Conservation (phyloP, 2,113 vertebrate genomes). For the Gymnorhina tibicen region DNA sequence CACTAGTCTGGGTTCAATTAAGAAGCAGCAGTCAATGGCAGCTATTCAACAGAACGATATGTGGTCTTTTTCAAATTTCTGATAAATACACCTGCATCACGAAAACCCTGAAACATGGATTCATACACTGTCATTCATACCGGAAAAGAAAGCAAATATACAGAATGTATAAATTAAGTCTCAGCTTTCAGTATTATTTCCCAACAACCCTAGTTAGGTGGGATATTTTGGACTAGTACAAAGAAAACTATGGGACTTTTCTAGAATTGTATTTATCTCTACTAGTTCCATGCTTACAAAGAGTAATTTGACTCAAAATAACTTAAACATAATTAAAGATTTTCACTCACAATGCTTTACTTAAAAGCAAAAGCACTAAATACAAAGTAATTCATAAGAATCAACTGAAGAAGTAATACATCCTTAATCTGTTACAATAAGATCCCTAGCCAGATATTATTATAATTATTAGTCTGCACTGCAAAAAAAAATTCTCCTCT, state of each 20-base stretch:
- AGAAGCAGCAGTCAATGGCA: not conserved
- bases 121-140: not conserved
- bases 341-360: not conserved
- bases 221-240: not conserved
- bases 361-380: not conserved
- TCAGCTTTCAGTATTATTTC: not conserved
- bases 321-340: not conserved
- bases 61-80: not conserved
- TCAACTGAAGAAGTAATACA: not conserved
- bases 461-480: not conserved
- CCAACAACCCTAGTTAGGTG: not conserved
- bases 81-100: not conserved
- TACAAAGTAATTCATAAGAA: not conserved
- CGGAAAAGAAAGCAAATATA: not conserved
- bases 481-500: not conserved
- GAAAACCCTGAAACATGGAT: not conserved
- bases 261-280: not conserved
- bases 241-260: not conserved
- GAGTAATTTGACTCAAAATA: not conserved
- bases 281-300: not conserved
- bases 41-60: not conserved
- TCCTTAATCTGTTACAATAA: not conserved
- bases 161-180: not conserved
- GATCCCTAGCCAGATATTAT: not conserved
- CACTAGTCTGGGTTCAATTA: not conserved